Base-by-base conservation (phyloP, 2,113 vertebrate species). In the Leptodactylus fuscus region DNA sequence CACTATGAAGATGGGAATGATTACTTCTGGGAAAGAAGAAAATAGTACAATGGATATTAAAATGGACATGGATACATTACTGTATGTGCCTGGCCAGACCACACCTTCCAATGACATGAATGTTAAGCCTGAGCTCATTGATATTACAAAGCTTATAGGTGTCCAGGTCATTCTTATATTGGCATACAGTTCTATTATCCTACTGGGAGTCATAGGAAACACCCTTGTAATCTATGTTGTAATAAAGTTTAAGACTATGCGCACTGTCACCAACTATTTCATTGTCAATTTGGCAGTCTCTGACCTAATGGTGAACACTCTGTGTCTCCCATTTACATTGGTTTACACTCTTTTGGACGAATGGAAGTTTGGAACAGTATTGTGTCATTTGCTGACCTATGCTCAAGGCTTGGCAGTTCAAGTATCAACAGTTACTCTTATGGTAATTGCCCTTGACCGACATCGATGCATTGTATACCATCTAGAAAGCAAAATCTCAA, bases 251-350 rank as follows among this genome's bases (percentile, higher is more conserved):
- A 98, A 95, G 91, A 96, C 92, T 32, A 96, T 99, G 89, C 95
- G 92, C 32, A 98, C 97, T 0, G 97, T 98, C 18, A 98, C 97
- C 12, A 98, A 98, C 88, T 98, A 96, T 90, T 99, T 98, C 85
- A 99, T 98, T 1, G 96, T 95, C 34, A 98, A 98, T 87, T 90
- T 98, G 83, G 97, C 97, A 0, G 95, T 98, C 87, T 95, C 97
- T 0, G 97, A 99, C 87, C 87, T 99, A 87, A 90, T 98, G 53
- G 96, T 99, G 83, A 98, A 98, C 80, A 97, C 94, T 0, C 80
- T 99, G 84, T 98, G 97, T 80, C 89, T 99, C 70, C 97, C 97
- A 0, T 98, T 97, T 90, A 98, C 97, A 2, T 92, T 99, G 16
- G 92, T 95, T 88, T 96, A 98, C 80, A 98, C 97, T 0, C 93